A percentile compares a stretch with the other conserved stretches of the same genome.
Evolutionary conservation across 2,797 vertebrate species (phyloP).

Genomic region (Paratrypauchen microcephalus): DNA sequence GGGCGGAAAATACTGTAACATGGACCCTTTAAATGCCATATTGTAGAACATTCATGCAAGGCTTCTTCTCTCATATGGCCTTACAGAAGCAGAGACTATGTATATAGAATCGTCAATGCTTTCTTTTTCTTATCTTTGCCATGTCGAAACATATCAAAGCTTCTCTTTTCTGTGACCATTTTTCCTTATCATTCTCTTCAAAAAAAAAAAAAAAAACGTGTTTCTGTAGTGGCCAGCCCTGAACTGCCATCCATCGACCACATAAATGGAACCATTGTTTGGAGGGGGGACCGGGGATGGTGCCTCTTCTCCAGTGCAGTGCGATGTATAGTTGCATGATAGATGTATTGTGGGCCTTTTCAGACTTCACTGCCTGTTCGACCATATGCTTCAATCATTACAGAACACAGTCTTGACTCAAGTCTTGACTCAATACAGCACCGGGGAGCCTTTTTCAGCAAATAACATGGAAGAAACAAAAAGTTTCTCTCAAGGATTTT

Average conservation of each 20-base stretch:
- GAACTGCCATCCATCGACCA: constrained; percentile 42
- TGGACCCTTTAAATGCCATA: too few relatives aligned
- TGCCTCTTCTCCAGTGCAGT: constrained; percentile 17
- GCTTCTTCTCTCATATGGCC: too few relatives aligned
- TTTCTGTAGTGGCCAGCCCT: constrained; percentile 10
- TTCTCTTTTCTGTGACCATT: not conserved
- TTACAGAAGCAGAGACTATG: too few relatives aligned
- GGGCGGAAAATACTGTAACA: too few relatives aligned
- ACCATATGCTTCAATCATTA: constrained; percentile 44
- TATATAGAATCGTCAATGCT: too few relatives aligned
- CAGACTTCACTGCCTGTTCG: constrained; percentile 28
- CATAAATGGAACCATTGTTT: constrained; percentile 52
- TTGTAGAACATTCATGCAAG: too few relatives aligned
- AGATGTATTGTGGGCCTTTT: constrained; percentile 41
- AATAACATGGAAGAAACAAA: not conserved
- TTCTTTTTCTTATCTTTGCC: not conserved
- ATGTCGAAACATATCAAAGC: constrained; percentile 13
- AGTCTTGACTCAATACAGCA: constrained; percentile 56
- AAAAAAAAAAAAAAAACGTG: not conserved
- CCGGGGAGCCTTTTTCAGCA: constrained; percentile 1
- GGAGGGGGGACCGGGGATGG: constrained; percentile 20
- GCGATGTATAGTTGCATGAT: constrained; percentile 39
- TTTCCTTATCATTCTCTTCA: constrained; percentile 8
- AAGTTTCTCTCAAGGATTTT: constrained; percentile 14
- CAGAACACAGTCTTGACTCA: constrained; percentile 24